Percentiles rank a stretch among this genome's conserved stretches.
These are phyloP conservation scores for Babylonia areolata DNA, from an alignment of 1,140 invertebrate genomes.

Conservation along the genomic window DNA sequence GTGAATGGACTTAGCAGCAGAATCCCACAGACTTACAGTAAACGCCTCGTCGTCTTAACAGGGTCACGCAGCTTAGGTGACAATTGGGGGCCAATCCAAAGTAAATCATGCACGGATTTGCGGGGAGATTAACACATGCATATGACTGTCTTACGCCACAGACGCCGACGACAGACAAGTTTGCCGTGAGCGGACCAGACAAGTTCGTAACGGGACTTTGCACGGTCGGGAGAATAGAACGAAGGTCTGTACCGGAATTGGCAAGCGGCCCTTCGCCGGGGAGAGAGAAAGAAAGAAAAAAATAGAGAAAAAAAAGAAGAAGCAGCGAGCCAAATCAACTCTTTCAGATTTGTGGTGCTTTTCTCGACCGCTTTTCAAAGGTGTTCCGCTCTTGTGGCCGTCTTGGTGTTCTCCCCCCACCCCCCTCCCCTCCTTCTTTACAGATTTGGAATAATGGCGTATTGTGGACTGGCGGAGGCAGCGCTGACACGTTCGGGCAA, in stretches of 20 bases:
- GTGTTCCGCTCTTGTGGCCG: background rate
- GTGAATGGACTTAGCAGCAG: background rate
- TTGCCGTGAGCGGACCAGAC: background rate
- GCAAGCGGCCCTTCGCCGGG: too few species aligned
- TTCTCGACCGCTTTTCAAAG: background rate
- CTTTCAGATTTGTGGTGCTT: background rate
- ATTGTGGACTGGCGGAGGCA: too few species aligned
- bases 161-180: too few species aligned
- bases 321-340: background rate
- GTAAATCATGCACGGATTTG: background rate
- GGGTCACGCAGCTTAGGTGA: background rate
- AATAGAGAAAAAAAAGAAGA: too few species aligned
- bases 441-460: too few species aligned
- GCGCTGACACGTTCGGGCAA: too few species aligned
- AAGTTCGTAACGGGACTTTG: too few species aligned
- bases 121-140: background rate
- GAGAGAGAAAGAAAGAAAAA: too few species aligned
- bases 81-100: background rate
- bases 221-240: too few species aligned
- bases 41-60: background rate
- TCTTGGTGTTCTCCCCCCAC: background rate
- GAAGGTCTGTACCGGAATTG: too few species aligned
- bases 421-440: background rate
- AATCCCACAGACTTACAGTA: background rate
- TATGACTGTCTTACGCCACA: background rate